Conservation (phyloP, 2,797 vertebrate species). For the Pelochelys cantorii region DNA sequence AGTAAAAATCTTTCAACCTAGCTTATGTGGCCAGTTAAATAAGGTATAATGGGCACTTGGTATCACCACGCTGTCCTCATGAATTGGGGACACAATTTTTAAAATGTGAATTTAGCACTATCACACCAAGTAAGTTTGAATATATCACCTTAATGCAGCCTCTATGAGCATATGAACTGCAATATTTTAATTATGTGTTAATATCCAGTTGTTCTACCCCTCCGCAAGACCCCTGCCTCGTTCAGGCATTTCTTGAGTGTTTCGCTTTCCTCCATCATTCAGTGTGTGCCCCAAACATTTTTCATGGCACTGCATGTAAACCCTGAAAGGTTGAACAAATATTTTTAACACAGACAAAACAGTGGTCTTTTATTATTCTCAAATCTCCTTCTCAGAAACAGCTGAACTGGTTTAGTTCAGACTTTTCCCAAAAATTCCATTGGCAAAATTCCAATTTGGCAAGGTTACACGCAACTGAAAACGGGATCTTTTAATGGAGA, state of each 20-base stretch:
- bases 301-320: background rate
- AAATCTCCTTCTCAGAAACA: background rate
- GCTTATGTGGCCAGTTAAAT: background rate
- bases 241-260: background rate
- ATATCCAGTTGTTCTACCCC: background rate
- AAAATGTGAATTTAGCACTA: background rate
- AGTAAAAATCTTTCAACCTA: background rate
- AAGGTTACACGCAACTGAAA: background rate
- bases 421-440: background rate
- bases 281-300: background rate
- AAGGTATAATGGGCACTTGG: background rate
- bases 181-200: background rate
- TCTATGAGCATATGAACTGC: background rate
- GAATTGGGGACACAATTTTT: background rate
- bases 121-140: background rate
- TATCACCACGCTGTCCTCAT: background rate
- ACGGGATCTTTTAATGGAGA: background rate
- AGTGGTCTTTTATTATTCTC: rapidly evolving
- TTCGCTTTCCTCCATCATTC: background rate
- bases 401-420: background rate
- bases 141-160: background rate
- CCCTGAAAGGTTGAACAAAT: background rate
- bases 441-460: background rate
- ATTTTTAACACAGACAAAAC: background rate
- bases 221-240: background rate